Evolutionary conservation across 2,797 vertebrate species (phyloP).

Genomic region (Parauchenoglanis ngamensis): DNA sequence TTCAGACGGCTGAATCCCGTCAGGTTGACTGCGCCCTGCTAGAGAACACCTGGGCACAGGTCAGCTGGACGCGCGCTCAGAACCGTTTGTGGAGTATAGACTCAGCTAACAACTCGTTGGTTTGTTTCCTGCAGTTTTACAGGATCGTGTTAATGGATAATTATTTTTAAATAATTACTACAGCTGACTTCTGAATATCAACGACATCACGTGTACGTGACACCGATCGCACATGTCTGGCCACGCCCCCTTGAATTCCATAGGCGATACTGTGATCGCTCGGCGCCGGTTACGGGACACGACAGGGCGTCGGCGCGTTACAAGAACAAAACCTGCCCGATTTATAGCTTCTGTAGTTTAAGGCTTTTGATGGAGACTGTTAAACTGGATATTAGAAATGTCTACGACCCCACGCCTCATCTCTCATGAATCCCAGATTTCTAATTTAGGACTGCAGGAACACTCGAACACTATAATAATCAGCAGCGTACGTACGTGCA

Average conservation of each 20-base stretch:
- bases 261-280: too few relatives aligned
- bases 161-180: too few relatives aligned
- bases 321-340: neutral
- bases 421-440: neutral
- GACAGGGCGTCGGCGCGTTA: neutral
- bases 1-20: neutral
- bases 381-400: neutral
- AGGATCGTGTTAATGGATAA: neutral
- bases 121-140: neutral
- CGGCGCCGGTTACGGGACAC: neutral
- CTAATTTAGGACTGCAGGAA: neutral
- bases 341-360: neutral
- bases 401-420: neutral
- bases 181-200: too few relatives aligned
- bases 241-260: neutral
- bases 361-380: neutral
- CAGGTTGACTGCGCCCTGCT: constrained; percentile 1
- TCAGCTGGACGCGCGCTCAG: neutral
- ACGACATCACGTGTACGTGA: too few relatives aligned
- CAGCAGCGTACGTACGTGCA: too few relatives aligned
- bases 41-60: neutral
- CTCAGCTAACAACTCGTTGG: neutral
- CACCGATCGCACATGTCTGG: too few relatives aligned
- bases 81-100: too few relatives aligned
- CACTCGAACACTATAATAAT: neutral